Evolutionary conservation across 2,888 invertebrate species (phyloP), one percentile per base, ranked within the genome.

Genomic region (Andrena minutula): DNA sequence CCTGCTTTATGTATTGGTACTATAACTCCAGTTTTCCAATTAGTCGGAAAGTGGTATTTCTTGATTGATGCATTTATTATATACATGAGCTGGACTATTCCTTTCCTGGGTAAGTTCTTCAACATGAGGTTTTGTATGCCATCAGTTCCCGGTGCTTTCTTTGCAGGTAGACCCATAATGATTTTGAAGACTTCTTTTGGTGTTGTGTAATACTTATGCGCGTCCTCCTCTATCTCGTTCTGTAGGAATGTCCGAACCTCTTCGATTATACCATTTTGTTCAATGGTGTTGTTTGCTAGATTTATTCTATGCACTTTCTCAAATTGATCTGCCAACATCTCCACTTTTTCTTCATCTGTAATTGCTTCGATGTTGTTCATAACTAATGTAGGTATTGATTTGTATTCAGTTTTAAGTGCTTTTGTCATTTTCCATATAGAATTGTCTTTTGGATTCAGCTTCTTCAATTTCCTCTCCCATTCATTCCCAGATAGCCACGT

Each of bases 121-220:
- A 83, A 28, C 7, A 85, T 28, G 20, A 85, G 75, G 23, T 83
- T 85, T 41, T 85, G 81, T n/a, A 82, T 79, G 0, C 23, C 58
- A 20, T 82, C 82, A 26, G 26, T 5, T 16, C 84, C 85, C 2
- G 86, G 86, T 53, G 85, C 75, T 86, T 85, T 89, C 10, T 20
- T 51, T 51, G n/a, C 51, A 2, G n/a, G 20, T 51, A 51, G 2
- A 0, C 51, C 7, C 51, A 7, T 20, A 51, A 51, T 20, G n/a
- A 51, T 51, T 51, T 51, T 51, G 20, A n/a, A 51, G 7, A 20
- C 51, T 51, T 51, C 51, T 51, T 51, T 51, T 2, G 51, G 51
- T 51, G 20, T n/a, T 51, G 51, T 51, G 20, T 0, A 20, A 20
- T 51, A 51, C 7, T 51, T 51, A 7, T 51, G 7, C 7, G 5